Evolutionary conservation across 2,888 invertebrate species (phyloP).

Genomic region (Caenorhabditis sulstoni): DNA sequence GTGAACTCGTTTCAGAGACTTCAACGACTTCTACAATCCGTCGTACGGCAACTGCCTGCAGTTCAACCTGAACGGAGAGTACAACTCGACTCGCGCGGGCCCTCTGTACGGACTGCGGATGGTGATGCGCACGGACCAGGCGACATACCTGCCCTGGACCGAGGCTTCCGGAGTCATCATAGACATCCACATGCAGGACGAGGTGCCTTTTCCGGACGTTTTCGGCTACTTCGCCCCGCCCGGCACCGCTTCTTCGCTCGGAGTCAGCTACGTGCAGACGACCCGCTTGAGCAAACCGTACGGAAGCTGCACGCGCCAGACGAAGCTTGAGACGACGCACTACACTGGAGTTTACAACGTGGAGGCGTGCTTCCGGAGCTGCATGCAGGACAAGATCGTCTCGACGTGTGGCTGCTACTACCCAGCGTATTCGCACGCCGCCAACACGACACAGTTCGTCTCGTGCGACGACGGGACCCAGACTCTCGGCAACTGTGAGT

Average conservation of each 20-base stretch:
- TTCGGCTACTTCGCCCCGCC: constrained; percentile 74
- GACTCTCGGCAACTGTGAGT: constrained; percentile 41
- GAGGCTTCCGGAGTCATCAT: constrained; percentile 81
- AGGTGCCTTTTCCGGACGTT: constrained; percentile 68
- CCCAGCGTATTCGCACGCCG: constrained; percentile 70
- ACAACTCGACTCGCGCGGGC: constrained; percentile 76
- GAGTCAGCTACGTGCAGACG: constrained; percentile 79
- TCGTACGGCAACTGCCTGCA: constrained; percentile 66
- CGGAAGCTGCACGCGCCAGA: constrained; percentile 79
- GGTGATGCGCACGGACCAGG: constrained; percentile 71
- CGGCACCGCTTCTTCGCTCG: constrained; percentile 73
- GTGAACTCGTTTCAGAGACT: constrained; percentile 79
- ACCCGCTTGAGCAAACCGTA: constrained; percentile 80
- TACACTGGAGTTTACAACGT: constrained; percentile 69
- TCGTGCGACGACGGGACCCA: constrained; percentile 59
- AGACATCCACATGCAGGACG: constrained; percentile 79
- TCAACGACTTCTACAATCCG: constrained; percentile 80
- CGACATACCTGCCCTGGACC: constrained; percentile 78
- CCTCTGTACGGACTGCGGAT: constrained; percentile 81
- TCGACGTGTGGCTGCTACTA: constrained; percentile 80
- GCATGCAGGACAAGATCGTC: constrained; percentile 79
- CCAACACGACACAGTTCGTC: constrained; percentile 43
- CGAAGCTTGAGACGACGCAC: constrained; percentile 56
- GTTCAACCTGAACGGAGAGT: constrained; percentile 61
- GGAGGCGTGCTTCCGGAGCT: constrained; percentile 81